Percentiles rank a stretch among this genome's conserved stretches.
phyloP scores from a whole-genome alignment of 1,140 invertebrate species.

The Centruroides sculpturatus region DNA sequence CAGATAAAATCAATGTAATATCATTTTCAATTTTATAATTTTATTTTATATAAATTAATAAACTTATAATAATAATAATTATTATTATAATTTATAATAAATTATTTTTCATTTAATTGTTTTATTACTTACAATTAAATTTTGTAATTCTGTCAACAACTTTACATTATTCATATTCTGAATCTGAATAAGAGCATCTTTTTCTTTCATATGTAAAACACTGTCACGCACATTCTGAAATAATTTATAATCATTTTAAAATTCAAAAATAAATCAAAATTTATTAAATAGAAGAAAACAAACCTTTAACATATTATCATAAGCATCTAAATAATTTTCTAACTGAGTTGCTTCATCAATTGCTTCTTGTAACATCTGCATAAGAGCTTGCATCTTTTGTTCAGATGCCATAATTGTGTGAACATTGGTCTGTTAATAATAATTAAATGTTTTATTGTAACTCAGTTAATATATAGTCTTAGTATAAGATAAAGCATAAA shows the following conservation, averaged over 20 bases:
- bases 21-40: no score
- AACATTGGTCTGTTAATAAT: slow-evolving; percentile 50
- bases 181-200: slow-evolving; percentile 74
- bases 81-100: no score
- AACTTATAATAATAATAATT: no score
- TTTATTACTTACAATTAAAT: slow-evolving; percentile 42
- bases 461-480: neutral
- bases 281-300: neutral
- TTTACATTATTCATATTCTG: slow-evolving; percentile 70
- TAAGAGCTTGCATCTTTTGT: slow-evolving; percentile 63
- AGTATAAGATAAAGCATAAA: no score
- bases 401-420: slow-evolving; percentile 71
- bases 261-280: neutral
- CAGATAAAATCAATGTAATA: no score
- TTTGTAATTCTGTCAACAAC: slow-evolving; percentile 60
- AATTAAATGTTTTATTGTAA: slow-evolving; percentile 9
- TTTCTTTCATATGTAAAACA: slow-evolving; percentile 80
- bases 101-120: no score
- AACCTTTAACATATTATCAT: slow-evolving; percentile 52
- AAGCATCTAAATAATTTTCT: slow-evolving; percentile 52
- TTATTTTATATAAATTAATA: no score
- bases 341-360: slow-evolving; percentile 59
- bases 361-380: slow-evolving; percentile 52
- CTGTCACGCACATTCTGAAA: slow-evolving; percentile 54
- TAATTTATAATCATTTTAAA: slow-evolving; percentile 17